Base-by-base conservation (phyloP, 2,888 invertebrate species). In the Therioaphis trifolii region DNA sequence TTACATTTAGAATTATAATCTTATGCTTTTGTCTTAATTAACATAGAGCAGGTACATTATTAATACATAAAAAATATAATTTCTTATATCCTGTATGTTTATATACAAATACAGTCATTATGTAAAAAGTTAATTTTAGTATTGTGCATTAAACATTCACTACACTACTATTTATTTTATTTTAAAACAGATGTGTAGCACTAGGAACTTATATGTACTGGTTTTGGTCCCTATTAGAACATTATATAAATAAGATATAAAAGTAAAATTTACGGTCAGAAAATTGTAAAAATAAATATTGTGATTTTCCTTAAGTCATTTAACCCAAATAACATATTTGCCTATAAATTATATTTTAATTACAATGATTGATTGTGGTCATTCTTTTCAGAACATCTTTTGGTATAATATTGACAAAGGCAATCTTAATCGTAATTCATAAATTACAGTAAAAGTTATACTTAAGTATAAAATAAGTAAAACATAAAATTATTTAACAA, bases 131-230 rank as follows among this genome's bases (percentile, higher is more conserved):
- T 43, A 21, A 21, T 55, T 69, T n/a, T 27, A 69, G 11, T 40
- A 43, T 35, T 78, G 18, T 78, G 29, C 35, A 58, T 24, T 79
- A 55, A 40, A 69, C 21, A 61, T 7, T 40, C 4, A 58, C 9
- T n/a, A 58, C 7, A 46, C 40, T 55, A 35, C 58, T 72, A 61
- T 35, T 27, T 27, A 69, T 43, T 27, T 74, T 82, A 74, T 29
- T 35, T 74, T 46, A 72, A 46, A 72, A 61, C 46, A 61, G 12
- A 49, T 63, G 49, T 58, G 35, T 49, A 61, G 58, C n/a, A 82
- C 79, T 82, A 82, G 82, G 82, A 82, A 82, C 82, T 71, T 82
- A 82, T 63, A 15, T 74, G 72, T 82, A 82, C 35, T 74, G 63
- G 74, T 52, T 80, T 82, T 82, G 82, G 82, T 82, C 82, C 82